Evolutionary conservation across 2,888 invertebrate genomes (phyloP).

Genomic region (Drosophila rubida): DNA sequence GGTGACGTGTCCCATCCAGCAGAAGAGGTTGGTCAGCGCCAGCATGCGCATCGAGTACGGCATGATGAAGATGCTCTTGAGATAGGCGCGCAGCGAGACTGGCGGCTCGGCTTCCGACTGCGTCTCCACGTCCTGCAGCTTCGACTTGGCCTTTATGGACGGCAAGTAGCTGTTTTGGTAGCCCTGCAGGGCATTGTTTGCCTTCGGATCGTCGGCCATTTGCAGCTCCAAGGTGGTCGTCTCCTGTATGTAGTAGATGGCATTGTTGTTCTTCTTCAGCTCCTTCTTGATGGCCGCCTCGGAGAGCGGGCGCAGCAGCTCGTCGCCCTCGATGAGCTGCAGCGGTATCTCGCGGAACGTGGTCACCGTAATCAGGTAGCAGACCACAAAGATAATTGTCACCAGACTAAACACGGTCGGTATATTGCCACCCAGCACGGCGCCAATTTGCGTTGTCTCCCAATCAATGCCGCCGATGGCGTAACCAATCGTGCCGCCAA

Average conservation of each 20-base stretch:
- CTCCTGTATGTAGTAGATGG: constrained; percentile 82
- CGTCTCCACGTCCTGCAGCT: constrained; percentile 36
- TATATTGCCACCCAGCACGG: constrained; percentile 86
- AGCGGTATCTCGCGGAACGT: constrained; percentile 87
- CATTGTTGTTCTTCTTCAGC: constrained; percentile 80
- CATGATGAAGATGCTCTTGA: constrained; percentile 87
- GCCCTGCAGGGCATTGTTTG: constrained; percentile 36
- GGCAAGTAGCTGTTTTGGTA: constrained; percentile 71
- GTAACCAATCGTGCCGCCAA: constrained; percentile 88
- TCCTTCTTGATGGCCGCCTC: constrained; percentile 81
- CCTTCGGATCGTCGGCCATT: constrained; percentile 56
- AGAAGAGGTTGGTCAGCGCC: constrained; percentile 88
- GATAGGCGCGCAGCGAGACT: constrained; percentile 79
- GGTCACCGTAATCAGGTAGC: constrained; percentile 86
- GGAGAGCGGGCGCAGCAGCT: constrained; percentile 82
- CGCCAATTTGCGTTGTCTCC: constrained; percentile 86
- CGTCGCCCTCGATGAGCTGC: constrained; percentile 83
- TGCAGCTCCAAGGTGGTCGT: constrained; percentile 75
- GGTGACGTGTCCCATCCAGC: constrained; percentile 89
- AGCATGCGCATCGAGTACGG: constrained; percentile 87
- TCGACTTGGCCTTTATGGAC: constrained; percentile 18
- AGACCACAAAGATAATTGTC: constrained; percentile 86
- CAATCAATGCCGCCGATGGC: constrained; percentile 87
- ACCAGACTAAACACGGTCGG: constrained; percentile 87
- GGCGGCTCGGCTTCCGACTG: constrained; percentile 56